Evolutionary conservation across 23 tunicate genomes (phyloP).

Genomic region (Ciona savignyi): DNA sequence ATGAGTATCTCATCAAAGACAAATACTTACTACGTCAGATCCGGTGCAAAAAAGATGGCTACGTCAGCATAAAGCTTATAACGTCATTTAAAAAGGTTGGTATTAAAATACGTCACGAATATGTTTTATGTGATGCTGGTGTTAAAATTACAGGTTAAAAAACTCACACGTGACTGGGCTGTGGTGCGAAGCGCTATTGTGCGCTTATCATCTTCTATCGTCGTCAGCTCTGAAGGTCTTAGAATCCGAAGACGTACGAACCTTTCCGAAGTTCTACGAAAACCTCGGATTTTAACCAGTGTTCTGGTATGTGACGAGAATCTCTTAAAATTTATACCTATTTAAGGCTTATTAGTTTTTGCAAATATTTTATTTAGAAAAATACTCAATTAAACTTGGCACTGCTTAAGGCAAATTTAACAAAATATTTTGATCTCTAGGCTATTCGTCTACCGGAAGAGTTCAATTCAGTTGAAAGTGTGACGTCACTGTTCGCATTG

Average conservation of each 20-base stretch:
- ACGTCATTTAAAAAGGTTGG: constrained; percentile 82
- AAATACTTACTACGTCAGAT: constrained; percentile 86
- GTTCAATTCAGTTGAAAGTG: constrained; percentile 51
- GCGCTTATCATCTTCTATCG: constrained; percentile 43
- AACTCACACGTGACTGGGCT: constrained; percentile 75
- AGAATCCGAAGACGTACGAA: constrained; percentile 44
- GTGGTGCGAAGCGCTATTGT: constrained; percentile 95
- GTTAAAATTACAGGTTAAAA: no score
- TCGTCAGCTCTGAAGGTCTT: constrained; percentile 74
- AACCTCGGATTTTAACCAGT: constrained; percentile 74
- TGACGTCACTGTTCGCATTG: constrained; percentile 52
- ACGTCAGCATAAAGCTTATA: constrained; percentile 78
- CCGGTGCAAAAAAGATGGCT: constrained; percentile 96
- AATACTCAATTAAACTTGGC: no score
- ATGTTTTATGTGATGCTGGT: no score
- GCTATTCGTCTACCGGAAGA: constrained; percentile 87
- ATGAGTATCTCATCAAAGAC: constrained; percentile 84
- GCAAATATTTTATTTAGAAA: no score
- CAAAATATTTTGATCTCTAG: no score
- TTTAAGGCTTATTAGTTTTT: no score
- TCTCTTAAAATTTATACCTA: not conserved
- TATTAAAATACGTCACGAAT: no score
- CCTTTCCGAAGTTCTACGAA: constrained; percentile 55
- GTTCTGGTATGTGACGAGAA: constrained; percentile 53
- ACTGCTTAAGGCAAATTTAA: no score